Evolutionary conservation across 2,888 invertebrate genomes (phyloP).

Genomic region (Corythucha ciliata): DNA sequence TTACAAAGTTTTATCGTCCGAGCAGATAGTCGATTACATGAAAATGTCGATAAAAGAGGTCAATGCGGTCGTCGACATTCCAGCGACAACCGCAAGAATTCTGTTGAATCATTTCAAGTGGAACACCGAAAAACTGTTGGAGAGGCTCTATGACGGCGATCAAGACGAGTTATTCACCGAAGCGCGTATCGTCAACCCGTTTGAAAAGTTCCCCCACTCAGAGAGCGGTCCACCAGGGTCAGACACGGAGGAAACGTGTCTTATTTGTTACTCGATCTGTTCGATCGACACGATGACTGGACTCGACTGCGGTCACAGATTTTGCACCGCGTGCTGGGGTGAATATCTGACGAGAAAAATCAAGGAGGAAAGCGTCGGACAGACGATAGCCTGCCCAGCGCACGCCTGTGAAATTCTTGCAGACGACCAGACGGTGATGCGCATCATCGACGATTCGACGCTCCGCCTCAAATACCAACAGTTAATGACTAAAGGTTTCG

Average conservation of each 20-base stretch:
- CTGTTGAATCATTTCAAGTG: conserved; percentile 95
- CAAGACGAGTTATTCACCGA: conserved; percentile 89
- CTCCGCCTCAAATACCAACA: conserved; percentile 92
- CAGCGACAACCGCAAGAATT: conserved; percentile 81
- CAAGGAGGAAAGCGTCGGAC: conserved; percentile 91
- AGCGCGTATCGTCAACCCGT: conserved; percentile 91
- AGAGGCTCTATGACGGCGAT: conserved; percentile 90
- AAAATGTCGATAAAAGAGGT: conserved; percentile 94
- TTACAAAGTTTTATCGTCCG: conserved; percentile 87
- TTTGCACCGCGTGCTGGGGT: conserved; percentile 91
- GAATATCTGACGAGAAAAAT: conserved; percentile 97
- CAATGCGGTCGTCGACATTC: conserved; percentile 87
- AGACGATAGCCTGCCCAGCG: conserved; percentile 94
- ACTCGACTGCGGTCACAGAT: conserved; percentile 91
- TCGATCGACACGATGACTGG: conserved; percentile 81
- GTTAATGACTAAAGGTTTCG: conserved; percentile 95
- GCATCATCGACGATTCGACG: conserved; percentile 73
- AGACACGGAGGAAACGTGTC: too few species aligned
- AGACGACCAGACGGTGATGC: conserved; percentile 94
- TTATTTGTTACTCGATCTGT: too few species aligned
- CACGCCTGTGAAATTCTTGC: conserved; percentile 95
- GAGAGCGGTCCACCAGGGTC: too few species aligned
- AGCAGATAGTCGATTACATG: conserved; percentile 96
- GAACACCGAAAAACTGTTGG: conserved; percentile 98
- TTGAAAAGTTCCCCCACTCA: conserved; percentile 52